Percentiles rank a stretch among this genome's conserved stretches.
phyloP scores from a whole-genome alignment of 2,888 invertebrate species.

The Teleogryllus oceanicus region DNA sequence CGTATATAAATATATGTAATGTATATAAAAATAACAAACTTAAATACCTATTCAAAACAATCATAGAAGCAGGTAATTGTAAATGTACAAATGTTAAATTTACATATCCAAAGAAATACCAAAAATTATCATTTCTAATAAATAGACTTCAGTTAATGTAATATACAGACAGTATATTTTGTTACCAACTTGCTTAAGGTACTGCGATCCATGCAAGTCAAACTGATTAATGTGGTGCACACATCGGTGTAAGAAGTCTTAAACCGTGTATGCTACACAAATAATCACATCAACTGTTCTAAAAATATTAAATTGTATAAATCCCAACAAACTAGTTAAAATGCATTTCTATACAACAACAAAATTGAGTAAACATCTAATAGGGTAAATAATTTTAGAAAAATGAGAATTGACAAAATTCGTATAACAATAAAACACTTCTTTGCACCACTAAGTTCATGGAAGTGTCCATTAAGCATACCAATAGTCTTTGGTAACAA shows the following conservation, averaged over 20 bases:
- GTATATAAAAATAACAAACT: slow-evolving; percentile 36
- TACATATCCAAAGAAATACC: slow-evolving; percentile 30
- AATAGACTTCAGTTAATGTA: neutral
- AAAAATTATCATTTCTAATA: slow-evolving; percentile 28
- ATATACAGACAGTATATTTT: neutral
- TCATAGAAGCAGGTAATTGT: slow-evolving; percentile 30
- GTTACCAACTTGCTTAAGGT: neutral
- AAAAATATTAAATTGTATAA: slow-evolving; percentile 12
- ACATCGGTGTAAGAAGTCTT: neutral
- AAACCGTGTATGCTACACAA: neutral
- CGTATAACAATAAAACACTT: slow-evolving; percentile 23
- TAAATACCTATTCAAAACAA: slow-evolving; percentile 34
- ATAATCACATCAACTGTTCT: slow-evolving; percentile 1
- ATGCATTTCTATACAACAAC: slow-evolving; percentile 24
- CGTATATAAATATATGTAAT: slow-evolving; percentile 11
- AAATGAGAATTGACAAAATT: slow-evolving; percentile 21
- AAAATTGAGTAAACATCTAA: slow-evolving; percentile 25
- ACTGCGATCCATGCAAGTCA: slow-evolving; percentile 8
- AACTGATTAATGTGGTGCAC: neutral
- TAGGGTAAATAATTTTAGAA: slow-evolving; percentile 19
- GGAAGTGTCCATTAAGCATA: slow-evolving; percentile 25
- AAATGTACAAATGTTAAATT: slow-evolving; percentile 33
- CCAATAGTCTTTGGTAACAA: slow-evolving; percentile 38
- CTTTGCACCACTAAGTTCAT: slow-evolving; percentile 24
- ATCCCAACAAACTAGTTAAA: slow-evolving; percentile 24